Evolutionary conservation across 2,888 invertebrate genomes (phyloP), one percentile per base, ranked within the genome.

Genomic region (Linnaemya vulpina): DNA sequence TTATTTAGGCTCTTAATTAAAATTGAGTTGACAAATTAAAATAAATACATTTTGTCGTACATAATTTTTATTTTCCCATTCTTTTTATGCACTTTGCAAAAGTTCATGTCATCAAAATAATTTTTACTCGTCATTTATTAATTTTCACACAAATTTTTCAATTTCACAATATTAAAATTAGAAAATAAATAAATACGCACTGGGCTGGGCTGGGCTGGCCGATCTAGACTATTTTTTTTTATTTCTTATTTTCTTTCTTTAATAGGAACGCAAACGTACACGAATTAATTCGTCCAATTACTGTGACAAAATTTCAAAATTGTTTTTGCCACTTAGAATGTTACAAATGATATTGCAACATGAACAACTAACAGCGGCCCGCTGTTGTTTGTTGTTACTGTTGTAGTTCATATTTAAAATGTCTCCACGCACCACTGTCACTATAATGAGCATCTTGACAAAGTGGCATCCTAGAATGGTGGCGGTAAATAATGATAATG

Each of bases 281-380:
- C 89, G 91, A 91, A 91, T 91, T 91, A 92, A 91, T 92, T 90
- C 91, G 91, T 92, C 92, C 92, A 92, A 91, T 91, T 91, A 92
- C 91, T 91, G 90, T 90, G 90, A 90, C 91, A 89, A 92, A 92
- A 91, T 90, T 89, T 90, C 88, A 89, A 90, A 90, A 90, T 91
- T 91, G 89, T 88, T 89, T 88, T 88, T 73, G 77, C 80, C 53
- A 65, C 81, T 51, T 65, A 71, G 67, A 67, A 71, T 13, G 13
- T 17, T 25, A 22, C 55, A 65, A 70, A 70, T 40, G 38, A 43
- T 63, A 60, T 77, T 71, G 75, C 80, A 71, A 62, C 67, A 80
- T 35, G 49, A 63, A 55, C 62, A 62, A 53, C 55, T n/a, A 10
- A 15, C 53, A 35, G 13, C 25, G 10, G 35, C 4, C 38, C 51